Evolutionary conservation across 1,140 invertebrate species (phyloP), one percentile per base, ranked within the genome.

Genomic region (Melipona quadrifasciata): DNA sequence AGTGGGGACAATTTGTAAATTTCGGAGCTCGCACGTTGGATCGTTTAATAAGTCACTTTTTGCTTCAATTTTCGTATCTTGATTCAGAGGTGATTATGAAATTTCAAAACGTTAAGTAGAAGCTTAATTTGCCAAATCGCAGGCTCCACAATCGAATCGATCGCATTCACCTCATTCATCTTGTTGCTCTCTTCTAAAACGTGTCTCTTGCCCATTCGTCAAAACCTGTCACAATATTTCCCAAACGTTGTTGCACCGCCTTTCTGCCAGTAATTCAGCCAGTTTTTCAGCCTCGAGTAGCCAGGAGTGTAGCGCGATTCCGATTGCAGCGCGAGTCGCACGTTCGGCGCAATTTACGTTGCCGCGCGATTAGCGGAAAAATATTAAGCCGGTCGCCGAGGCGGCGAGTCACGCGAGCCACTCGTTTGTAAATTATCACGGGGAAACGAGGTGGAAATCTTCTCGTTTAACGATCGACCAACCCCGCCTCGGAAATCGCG

Each of bases 371-470:
- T 83, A 77, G 53, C n/a, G 27, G 55, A 71, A 84, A 84, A 84
- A 84, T 79, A 79, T 79, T 17, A 71, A 71, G 67, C 82, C 55
- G 34, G 14, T 39, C n/a, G 16, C 67, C 39, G 61, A 71, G 19
- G n/a, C 55, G 24, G 16, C 80, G 61, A 74, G 80, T 82, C 80
- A 82, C 80, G 80, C 80, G 80, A 82, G 24, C 73, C 73, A 17
- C 80, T 82, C 80, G 80, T 82, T 77, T 82, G 77, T 82, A 82
- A 82, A 82, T 84, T 34, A 70, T 27, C 21, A 19, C n/a, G 27
- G 12, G 27, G 47, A 61, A 61, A 83, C 74, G 67, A 79, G 75
- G 67, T 64, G 75, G 82, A 79, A 79, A 61, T 61, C 34, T 61
- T 39, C 31, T 55, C 39, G 75, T 27, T 61, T 16, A 67, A 79